Evolutionary conservation across 2,888 invertebrate genomes (phyloP).

Genomic region (Octodonta nipae): DNA sequence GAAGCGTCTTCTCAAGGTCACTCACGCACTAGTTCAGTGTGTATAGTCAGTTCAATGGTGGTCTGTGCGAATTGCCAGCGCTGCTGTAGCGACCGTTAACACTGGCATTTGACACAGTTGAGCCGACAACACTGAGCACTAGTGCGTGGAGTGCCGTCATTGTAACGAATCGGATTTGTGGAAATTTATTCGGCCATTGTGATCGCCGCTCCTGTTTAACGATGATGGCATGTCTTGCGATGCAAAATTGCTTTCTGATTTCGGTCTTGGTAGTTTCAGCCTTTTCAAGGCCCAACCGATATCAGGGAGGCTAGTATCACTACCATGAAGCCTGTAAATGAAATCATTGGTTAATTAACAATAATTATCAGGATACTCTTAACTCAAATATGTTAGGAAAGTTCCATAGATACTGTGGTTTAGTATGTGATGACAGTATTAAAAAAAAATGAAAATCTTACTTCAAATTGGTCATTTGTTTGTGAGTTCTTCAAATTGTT

Average conservation of each 20-base stretch:
- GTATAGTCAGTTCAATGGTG: conserved; percentile 20
- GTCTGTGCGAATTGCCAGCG: conserved; percentile 23
- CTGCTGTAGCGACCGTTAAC: conserved; percentile 22
- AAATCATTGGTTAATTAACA: too few species aligned
- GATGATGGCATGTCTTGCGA: conserved; percentile 47
- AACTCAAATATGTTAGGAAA: too few species aligned
- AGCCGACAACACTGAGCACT: conserved; percentile 35
- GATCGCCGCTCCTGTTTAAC: conserved; percentile 42
- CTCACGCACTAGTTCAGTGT: conserved; percentile 21
- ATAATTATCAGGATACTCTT: too few species aligned
- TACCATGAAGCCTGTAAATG: conserved; percentile 23
- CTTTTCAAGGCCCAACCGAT: conserved; percentile 55
- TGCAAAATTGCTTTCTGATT: conserved; percentile 72
- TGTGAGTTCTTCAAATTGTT: too few species aligned
- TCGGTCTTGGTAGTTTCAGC: conserved; percentile 61
- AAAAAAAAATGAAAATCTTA: too few species aligned
- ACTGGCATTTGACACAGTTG: conserved; percentile 24
- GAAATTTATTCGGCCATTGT: conserved; percentile 47
- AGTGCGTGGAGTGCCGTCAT: conserved; percentile 62
- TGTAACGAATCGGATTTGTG: conserved; percentile 66
- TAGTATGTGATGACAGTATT: too few species aligned
- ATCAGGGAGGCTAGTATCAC: conserved; percentile 37
- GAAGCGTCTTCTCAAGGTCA: background rate
- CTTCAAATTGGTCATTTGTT: too few species aligned
- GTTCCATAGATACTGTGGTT: too few species aligned